A percentile compares a stretch with the other conserved stretches of the same genome.
Evolutionary conservation across 1,140 invertebrate species (phyloP).

Genomic region (Scaptomyza pallida): DNA sequence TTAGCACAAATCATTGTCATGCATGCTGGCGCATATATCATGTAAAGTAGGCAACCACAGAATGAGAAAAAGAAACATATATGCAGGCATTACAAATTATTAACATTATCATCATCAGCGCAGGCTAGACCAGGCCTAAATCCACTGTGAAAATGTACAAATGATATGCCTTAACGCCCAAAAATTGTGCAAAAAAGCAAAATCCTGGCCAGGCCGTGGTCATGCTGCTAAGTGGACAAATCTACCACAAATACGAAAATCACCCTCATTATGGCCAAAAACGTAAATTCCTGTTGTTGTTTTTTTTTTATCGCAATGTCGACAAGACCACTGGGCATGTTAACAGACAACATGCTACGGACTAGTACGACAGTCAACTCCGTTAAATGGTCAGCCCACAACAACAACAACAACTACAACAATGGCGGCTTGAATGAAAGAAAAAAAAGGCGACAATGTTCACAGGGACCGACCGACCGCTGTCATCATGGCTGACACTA

Average conservation of each 20-base stretch:
- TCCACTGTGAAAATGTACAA: conserved; percentile 81
- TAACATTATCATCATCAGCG: conserved; percentile 67
- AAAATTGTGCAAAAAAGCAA: conserved; percentile 63
- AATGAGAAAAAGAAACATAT: conserved; percentile 43
- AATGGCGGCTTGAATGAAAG: conserved; percentile 7
- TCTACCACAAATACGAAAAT: conserved; percentile 83
- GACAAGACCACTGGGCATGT: conserved; percentile 79
- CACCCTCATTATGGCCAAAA: conserved; percentile 81
- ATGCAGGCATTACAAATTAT: conserved; percentile 78
- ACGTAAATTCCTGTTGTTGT: conserved; percentile 60
- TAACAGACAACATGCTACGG: conserved; percentile 67
- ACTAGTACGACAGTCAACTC: conserved; percentile 21
- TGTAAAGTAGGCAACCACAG: conserved; percentile 26
- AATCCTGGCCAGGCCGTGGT: conserved; percentile 46
- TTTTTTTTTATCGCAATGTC: conserved; percentile 72
- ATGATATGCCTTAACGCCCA: conserved; percentile 67
- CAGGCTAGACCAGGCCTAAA: conserved; percentile 42
- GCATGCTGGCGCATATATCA: conserved; percentile 67
- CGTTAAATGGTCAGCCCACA: conserved; percentile 51
- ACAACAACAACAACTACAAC: conserved; percentile 24
- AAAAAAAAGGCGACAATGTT: conserved; percentile 73
- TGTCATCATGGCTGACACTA: conserved; percentile 81
- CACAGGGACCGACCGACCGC: conserved; percentile 68
- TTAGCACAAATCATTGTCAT: conserved; percentile 71
- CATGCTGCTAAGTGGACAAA: conserved; percentile 83